Conservation (phyloP, 53 echinoderm and acorn worm species). For the Pentamera pediparva region DNA sequence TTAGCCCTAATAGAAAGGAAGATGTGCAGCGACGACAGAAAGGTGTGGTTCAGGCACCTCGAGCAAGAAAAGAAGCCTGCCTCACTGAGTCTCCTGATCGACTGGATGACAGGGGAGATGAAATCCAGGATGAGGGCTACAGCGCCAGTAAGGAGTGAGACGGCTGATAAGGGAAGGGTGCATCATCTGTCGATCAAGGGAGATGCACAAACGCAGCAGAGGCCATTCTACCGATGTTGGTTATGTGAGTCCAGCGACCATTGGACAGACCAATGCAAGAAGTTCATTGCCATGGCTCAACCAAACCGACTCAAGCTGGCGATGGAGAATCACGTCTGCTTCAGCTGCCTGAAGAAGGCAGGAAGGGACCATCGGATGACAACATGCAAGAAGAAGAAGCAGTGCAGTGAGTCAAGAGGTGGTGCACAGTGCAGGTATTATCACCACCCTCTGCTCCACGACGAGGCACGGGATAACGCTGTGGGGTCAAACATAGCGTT, state of each 20-base stretch:
- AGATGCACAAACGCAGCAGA: background rate
- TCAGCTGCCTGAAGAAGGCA: slow-evolving; percentile 63
- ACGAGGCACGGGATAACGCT: background rate
- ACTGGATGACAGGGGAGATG: slow-evolving; percentile 49
- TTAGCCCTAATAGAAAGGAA: slow-evolving; percentile 42
- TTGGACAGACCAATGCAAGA: slow-evolving; percentile 53
- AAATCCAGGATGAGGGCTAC: slow-evolving; percentile 48
- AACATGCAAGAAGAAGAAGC: slow-evolving; percentile 31
- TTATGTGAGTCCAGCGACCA: slow-evolving; percentile 35
- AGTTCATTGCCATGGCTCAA: slow-evolving; percentile 2
- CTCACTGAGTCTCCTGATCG: slow-evolving; percentile 15
- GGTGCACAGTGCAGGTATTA: slow-evolving; percentile 14
- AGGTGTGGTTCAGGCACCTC: slow-evolving; percentile 41
- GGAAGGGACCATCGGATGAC: slow-evolving; percentile 37
- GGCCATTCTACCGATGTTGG: slow-evolving; percentile 44
- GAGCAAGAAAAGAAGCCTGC: slow-evolving; percentile 24
- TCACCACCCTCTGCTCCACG: slow-evolving; percentile 42
- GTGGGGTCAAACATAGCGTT: background rate
- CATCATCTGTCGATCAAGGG: background rate
- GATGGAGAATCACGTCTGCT: slow-evolving; percentile 49
- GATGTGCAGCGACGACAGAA: slow-evolving; percentile 35
- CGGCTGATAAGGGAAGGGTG: background rate
- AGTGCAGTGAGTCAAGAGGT: slow-evolving; percentile 28
- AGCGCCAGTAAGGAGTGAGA: slow-evolving; percentile 33
- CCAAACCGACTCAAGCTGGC: slow-evolving; percentile 17